These are phyloP conservation scores for Zapornia atra DNA, from an alignment of 2,113 vertebrate species.

Conservation along the genomic window DNA sequence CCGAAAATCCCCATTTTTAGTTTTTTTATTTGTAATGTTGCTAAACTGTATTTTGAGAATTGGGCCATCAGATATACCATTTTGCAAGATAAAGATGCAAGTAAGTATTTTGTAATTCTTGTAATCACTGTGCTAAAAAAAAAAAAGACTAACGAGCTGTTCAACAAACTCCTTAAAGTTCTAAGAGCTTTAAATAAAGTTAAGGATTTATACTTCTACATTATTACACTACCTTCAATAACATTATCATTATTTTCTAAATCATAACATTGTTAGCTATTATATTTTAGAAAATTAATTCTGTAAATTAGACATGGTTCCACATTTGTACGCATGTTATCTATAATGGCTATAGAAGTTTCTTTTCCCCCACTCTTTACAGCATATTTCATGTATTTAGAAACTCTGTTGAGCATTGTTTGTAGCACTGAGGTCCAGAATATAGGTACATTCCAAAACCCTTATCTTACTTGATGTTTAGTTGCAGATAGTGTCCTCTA, in stretches of 20 bases:
- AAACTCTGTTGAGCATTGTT: not conserved
- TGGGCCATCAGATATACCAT: no score
- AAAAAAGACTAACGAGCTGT: not conserved
- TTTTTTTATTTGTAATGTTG: not conserved
- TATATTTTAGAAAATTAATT: not conserved
- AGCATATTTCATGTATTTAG: not conserved
- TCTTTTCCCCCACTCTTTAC: not conserved
- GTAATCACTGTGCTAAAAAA: not conserved
- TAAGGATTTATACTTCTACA: not conserved
- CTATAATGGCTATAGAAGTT: not conserved
- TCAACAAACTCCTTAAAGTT: not conserved
- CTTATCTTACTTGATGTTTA: not conserved
- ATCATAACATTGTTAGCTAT: not conserved
- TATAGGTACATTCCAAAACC: not conserved
- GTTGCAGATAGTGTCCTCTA: not conserved
- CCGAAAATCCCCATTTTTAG: not conserved
- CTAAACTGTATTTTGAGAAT: fast-evolving
- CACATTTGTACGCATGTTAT: not conserved
- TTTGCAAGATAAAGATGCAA: not conserved
- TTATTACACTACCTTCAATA: not conserved
- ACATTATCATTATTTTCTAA: not conserved
- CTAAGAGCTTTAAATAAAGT: not conserved
- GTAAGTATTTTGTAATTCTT: not conserved
- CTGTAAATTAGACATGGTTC: not conserved
- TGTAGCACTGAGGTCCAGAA: not conserved